A percentile compares a stretch with the other conserved stretches of the same genome.
These are phyloP conservation scores for Epirrhoe tristata DNA, from an alignment of 2,888 invertebrate species.

Conservation along the genomic window DNA sequence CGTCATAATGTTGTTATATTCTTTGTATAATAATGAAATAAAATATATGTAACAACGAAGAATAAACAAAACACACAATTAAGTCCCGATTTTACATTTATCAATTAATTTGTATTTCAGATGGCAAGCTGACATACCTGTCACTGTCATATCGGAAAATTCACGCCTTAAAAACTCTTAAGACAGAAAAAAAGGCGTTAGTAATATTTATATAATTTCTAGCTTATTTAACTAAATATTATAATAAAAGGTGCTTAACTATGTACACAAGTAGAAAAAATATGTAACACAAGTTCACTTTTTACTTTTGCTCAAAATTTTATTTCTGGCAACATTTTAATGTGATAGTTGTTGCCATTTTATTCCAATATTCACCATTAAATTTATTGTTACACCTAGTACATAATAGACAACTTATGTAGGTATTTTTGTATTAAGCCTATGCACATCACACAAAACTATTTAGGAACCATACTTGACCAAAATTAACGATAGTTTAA, in stretches of 20 bases:
- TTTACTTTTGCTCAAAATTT: conserved; percentile 37
- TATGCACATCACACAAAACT: conserved; percentile 1
- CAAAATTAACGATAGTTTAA: neutral
- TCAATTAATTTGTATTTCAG: too few species aligned
- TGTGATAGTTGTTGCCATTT: conserved; percentile 15
- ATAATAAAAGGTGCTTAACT: conserved; percentile 19
- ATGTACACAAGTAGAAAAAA: conserved; percentile 14
- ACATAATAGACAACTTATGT: neutral
- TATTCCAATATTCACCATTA: conserved; percentile 14
- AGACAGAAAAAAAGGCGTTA: too few species aligned
- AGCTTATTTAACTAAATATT: neutral
- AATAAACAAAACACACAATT: too few species aligned
- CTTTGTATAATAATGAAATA: neutral
- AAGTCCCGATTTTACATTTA: too few species aligned
- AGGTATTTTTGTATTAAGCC: neutral
- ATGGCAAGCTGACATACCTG: too few species aligned
- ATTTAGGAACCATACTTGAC: neutral
- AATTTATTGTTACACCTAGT: neutral
- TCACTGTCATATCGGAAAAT: too few species aligned
- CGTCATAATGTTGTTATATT: neutral
- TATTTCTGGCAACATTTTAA: conserved; percentile 26
- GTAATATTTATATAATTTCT: neutral
- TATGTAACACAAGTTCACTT: neutral
- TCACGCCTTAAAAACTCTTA: too few species aligned
- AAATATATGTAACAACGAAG: too few species aligned